Base-by-base conservation (phyloP, 2,888 invertebrate species). In the Rhorus exstirpatorius region DNA sequence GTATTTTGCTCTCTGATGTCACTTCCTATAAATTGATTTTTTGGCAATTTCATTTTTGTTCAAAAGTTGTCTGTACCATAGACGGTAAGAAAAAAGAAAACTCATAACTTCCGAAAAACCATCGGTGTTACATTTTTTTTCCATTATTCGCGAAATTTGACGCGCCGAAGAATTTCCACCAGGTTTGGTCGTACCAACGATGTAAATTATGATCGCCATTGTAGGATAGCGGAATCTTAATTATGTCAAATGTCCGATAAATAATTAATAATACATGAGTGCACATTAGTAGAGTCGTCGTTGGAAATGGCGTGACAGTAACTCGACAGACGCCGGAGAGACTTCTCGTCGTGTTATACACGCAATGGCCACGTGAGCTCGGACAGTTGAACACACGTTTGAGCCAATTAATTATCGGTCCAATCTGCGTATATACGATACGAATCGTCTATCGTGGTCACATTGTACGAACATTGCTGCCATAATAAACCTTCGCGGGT, bases 321-420 rank as follows among this genome's bases (percentile, higher is more conserved):
- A 61, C 26, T 63, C 26, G 26, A 55, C 24, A 8, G 46, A 65
- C 35, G 58, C 21, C n/a, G 2, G 4, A 10, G 44, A 44, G 10
- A 44, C 44, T 12, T 49, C 49, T 41, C 41, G 41, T 41, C 3
- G 10, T 41, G 41, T n/a, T n/a, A n/a, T 6, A n/a, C 51, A 53
- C 38, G 35, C 21, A 68, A n/a, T 31, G 35, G 7, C 55, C 12
- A n/a, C 41, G 14, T 14, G 14, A 41, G 14, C 26, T 53, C 17
- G 44, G 7, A 12, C 17, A 60, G 17, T 67, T 24, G n/a, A n/a
- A 58, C 26, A 19, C 58, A 58, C 49, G 26, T 58, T 10, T 17
- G 24, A 72, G 65, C 70, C 70, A 70, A 77, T 77, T 70, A 77
- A 53, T 63, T 55, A 71, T 71, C 19, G 53, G 21, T 44, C 63